These are phyloP conservation scores for Archocentrus centrarchus DNA, from an alignment of 2,113 vertebrate species.

Conservation along the genomic window DNA sequence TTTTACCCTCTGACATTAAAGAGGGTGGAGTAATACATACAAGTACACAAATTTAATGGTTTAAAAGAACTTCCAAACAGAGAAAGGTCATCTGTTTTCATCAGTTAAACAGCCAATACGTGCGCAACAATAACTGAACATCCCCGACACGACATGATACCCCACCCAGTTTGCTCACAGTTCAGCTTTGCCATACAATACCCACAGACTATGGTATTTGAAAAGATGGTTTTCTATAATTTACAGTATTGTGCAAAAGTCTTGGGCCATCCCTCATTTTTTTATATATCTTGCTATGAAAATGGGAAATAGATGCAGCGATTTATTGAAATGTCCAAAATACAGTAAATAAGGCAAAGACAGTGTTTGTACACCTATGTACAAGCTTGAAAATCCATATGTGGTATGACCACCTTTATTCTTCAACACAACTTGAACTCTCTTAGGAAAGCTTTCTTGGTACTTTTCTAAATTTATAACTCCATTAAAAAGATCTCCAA, in stretches of 20 bases:
- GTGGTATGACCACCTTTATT: background rate
- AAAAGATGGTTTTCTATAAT: background rate
- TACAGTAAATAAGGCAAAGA: background rate
- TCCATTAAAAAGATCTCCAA: background rate
- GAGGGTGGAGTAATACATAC: background rate
- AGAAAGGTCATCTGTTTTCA: background rate
- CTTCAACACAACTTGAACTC: background rate
- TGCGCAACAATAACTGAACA: background rate
- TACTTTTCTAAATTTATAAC: background rate
- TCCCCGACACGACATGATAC: background rate
- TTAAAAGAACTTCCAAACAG: background rate
- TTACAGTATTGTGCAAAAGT: background rate
- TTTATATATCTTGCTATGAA: background rate
- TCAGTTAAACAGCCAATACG: background rate
- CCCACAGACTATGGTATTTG: background rate
- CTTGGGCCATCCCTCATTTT: background rate
- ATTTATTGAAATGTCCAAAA: background rate
- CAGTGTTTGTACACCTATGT: background rate
- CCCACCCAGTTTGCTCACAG: background rate
- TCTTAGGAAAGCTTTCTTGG: background rate
- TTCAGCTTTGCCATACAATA: background rate
- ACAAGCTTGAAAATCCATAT: background rate
- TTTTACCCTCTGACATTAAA: background rate
- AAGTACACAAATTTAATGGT: conserved; percentile 7
- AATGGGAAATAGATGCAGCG: background rate